These are phyloP conservation scores for Tillus elongatus DNA, from an alignment of 2,888 invertebrate species.

Conservation along the genomic window DNA sequence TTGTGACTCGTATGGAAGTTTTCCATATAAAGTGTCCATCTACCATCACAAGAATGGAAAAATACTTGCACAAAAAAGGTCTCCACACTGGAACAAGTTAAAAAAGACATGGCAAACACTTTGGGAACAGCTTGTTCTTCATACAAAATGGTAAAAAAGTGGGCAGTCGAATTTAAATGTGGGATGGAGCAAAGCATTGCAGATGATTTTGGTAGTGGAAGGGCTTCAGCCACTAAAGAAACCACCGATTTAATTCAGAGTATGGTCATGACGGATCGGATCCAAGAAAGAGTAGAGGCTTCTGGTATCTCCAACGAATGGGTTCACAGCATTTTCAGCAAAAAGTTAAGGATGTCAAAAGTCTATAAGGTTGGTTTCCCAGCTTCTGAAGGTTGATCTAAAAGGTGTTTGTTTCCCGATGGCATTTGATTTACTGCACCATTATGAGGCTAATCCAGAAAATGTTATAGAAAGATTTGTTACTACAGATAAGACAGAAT, in stretches of 20 bases:
- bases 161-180: too few species aligned
- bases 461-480: too few species aligned
- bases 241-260: not conserved
- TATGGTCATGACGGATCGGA: constrained; percentile 3
- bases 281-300: not conserved
- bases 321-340: too few species aligned
- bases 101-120: constrained; percentile 3
- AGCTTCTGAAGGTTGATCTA: constrained; percentile 2
- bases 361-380: constrained; percentile 1
- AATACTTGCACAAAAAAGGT: too few species aligned
- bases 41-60: too few species aligned
- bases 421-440: constrained; percentile 1
- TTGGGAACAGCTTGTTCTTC: constrained; percentile 1
- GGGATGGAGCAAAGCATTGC: constrained; percentile 1
- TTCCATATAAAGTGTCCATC: too few species aligned
- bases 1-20: too few species aligned
- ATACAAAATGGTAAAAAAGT: too few species aligned
- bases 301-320: not conserved
- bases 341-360: constrained; percentile 3
- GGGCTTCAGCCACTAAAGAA: not conserved
- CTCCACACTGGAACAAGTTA: too few species aligned
- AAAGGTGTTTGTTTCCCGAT: constrained; percentile 1
- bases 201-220: constrained; percentile 2
- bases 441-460: constrained; percentile 4
- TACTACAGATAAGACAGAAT: too few species aligned